These are phyloP conservation scores for Clamator glandarius DNA, from an alignment of 2,797 vertebrate species.

Conservation along the genomic window DNA sequence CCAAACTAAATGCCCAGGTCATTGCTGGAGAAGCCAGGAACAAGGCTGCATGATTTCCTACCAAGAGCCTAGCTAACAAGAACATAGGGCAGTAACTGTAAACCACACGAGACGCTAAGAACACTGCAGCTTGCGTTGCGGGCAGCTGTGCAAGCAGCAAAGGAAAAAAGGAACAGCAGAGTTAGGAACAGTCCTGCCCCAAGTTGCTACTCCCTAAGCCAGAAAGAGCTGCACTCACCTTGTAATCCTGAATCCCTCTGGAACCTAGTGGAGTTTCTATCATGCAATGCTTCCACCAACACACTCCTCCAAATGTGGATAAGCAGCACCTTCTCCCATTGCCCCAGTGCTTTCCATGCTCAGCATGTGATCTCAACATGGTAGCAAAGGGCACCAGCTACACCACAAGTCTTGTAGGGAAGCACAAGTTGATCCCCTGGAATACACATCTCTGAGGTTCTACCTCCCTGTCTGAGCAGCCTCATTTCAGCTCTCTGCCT, in stretches of 20 bases:
- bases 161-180: neutral
- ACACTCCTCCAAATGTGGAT: neutral
- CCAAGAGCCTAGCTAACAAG: neutral
- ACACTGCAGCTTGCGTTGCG: neutral
- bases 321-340: neutral
- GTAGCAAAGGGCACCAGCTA: neutral
- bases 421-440: neutral
- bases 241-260: neutral
- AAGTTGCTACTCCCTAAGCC: neutral
- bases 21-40: neutral
- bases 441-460: neutral
- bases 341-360: neutral
- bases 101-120: neutral
- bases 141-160: neutral
- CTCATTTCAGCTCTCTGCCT: slow-evolving; percentile 45
- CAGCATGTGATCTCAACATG: fast-evolving
- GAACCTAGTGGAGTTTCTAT: neutral
- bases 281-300: neutral
- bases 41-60: neutral
- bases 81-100: neutral
- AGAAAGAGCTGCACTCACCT: neutral
- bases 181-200: neutral
- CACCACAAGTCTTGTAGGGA: neutral
- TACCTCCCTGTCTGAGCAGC: neutral
- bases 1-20: neutral